phyloP scores from a whole-genome alignment of 2,797 vertebrate genomes.

The Bovichtus variegatus region DNA sequence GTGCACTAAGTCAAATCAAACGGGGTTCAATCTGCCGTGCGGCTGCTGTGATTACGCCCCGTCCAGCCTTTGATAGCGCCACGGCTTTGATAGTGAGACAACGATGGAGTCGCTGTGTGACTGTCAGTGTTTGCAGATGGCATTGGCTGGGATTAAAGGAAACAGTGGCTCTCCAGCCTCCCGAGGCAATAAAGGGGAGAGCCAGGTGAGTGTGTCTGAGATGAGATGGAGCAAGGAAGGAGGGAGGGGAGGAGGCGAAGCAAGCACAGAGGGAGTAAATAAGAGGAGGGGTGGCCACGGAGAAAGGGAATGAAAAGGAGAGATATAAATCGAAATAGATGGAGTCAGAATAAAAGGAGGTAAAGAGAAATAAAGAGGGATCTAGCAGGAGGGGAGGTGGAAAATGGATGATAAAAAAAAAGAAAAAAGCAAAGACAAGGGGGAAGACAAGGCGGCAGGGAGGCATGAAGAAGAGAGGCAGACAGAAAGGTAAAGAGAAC shows the following conservation, averaged over 20 bases:
- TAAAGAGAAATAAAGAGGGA: conserved; percentile 64
- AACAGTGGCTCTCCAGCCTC: conserved; percentile 82
- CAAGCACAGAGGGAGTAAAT: conserved; percentile 73
- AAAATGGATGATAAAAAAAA: conserved; percentile 55
- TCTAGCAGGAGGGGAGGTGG: conserved; percentile 52
- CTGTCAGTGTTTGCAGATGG: conserved; percentile 78
- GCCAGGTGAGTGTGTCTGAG: conserved; percentile 92
- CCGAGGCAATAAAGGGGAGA: conserved; percentile 87
- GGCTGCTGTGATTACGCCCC: conserved; percentile 77
- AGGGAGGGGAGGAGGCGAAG: conserved; percentile 56
- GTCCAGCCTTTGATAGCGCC: conserved; percentile 80
- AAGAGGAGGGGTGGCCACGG: conserved; percentile 67
- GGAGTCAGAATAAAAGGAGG: conserved; percentile 72
- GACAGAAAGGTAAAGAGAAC: conserved; percentile 70
- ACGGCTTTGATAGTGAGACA: conserved; percentile 80
- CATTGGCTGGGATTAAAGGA: conserved; percentile 84
- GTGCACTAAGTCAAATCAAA: conserved; percentile 83
- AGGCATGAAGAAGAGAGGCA: conserved; percentile 70
- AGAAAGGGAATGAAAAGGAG: conserved; percentile 72
- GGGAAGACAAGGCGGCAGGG: conserved; percentile 64
- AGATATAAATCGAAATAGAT: conserved; percentile 75
- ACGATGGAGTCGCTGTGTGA: conserved; percentile 72
- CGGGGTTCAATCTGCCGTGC: conserved; percentile 73
- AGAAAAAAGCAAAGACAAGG: conserved; percentile 36
- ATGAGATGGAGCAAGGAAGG: conserved; percentile 79